Evolutionary conservation across 2,888 invertebrate genomes (phyloP).

Genomic region (Platycheirus rosarum): DNA sequence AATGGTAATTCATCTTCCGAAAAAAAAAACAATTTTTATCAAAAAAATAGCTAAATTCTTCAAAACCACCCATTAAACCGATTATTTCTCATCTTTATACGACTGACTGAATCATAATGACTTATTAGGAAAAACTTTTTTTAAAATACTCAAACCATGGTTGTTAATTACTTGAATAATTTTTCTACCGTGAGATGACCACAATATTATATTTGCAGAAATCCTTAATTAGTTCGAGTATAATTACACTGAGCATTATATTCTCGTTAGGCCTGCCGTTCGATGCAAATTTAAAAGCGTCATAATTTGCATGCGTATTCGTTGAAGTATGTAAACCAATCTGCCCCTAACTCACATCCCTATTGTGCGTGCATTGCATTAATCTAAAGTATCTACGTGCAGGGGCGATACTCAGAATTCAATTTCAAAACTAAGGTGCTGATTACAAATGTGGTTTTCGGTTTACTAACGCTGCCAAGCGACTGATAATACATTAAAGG

Average conservation of each 20-base stretch:
- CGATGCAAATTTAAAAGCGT: not conserved
- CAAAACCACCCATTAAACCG: too few relatives aligned
- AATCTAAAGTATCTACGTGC: not conserved
- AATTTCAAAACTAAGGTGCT: constrained; percentile 50
- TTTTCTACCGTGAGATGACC: not conserved
- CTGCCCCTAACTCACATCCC: constrained; percentile 28
- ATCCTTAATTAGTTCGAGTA: constrained; percentile 9
- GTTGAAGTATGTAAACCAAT: constrained; percentile 51
- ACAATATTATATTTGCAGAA: not conserved
- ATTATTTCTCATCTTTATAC: too few relatives aligned
- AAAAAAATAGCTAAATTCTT: too few relatives aligned
- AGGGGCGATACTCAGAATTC: constrained; percentile 49
- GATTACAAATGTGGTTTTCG: constrained; percentile 61
- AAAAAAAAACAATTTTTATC: too few relatives aligned
- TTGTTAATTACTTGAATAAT: not conserved
- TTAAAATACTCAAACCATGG: too few relatives aligned
- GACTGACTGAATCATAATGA: too few relatives aligned
- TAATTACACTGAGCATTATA: constrained; percentile 22
- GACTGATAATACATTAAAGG: constrained; percentile 35
- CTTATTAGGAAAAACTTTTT: too few relatives aligned
- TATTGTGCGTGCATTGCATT: constrained; percentile 29
- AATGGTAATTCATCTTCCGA: too few relatives aligned
- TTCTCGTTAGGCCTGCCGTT: constrained; percentile 15
- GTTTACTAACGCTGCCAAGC: constrained; percentile 26
- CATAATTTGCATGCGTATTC: constrained; percentile 27